Evolutionary conservation across 2,113 vertebrate genomes (phyloP), one percentile per base, ranked within the genome.

Genomic region (Clarias gariepinus): DNA sequence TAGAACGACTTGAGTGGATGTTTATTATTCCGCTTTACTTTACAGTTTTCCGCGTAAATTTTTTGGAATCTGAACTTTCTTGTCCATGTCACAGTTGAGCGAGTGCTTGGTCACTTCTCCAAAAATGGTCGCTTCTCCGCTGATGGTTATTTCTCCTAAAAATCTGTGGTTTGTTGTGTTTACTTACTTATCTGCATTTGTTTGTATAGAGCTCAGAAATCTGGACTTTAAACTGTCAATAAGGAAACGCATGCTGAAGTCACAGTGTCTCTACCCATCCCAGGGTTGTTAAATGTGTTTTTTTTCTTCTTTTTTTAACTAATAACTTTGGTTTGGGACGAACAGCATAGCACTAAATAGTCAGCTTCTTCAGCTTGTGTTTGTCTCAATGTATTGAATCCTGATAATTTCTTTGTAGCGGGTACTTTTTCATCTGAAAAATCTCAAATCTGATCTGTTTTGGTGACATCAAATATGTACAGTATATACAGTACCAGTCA

Each of bases 151-250:
- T 53, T 53, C 2, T 28, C 52, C 52, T 4, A 18, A 28, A n/a
- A 80, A 23, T 79, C 3, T 12, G n/a, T 11, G 13, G 8, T 30
- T 18, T 79, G 74, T 80, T 36, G 18, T 11, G 16, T 80, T 60
- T 21, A 13, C 77, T 80, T 33, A 28, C 47, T 79, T 85, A 52
- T 47, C 47, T 7, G 7, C 33, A 11, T 28, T 69, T 87, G 77
- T 84, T 83, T 89, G 78, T 36, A 52, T 36, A 85, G 87, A 85
- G 52, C 36, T 30, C 76, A 69, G 33, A 28, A 82, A 81, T 21
- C 55, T 82, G 89, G 85, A 88, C 89, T 90, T 88, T 87, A 82
- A 73, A 82, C 85, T 47, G 47, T 47, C 66, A 30, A 64, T 64
- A 33, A 41, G 36, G 19, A 41, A 15, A 36, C 57, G 23, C 4